Conservation (phyloP, 2,113 vertebrate genomes). For the Grantiella picta region DNA sequence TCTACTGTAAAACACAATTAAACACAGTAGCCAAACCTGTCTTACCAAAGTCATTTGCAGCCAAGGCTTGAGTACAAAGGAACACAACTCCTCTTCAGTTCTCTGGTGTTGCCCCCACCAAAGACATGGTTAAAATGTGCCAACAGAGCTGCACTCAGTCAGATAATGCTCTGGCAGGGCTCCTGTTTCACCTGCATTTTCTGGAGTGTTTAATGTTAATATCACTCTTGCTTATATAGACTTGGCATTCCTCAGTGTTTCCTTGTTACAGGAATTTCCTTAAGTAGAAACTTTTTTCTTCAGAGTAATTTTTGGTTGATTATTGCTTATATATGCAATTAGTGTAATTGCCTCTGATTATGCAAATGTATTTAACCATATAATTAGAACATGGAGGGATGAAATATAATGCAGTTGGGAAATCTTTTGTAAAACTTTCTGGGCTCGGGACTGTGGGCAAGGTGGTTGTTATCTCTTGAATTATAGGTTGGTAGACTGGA, state of each 20-base stretch:
- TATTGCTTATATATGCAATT: conserved; percentile 67
- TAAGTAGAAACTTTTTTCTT: conserved; percentile 40
- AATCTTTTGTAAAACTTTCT: conserved; percentile 18
- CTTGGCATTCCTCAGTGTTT: neutral
- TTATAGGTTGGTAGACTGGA: neutral
- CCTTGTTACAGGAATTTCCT: conserved; percentile 47
- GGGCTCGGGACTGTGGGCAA: neutral
- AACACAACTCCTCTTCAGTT: neutral
- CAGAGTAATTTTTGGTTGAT: conserved; percentile 58
- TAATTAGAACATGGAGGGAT: conserved; percentile 40
- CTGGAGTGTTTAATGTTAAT: neutral
- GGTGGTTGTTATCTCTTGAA: neutral
- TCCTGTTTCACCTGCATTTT: neutral
- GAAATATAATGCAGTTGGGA: conserved; percentile 26
- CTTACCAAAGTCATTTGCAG: neutral
- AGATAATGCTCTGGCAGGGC: neutral
- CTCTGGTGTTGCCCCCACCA: neutral
- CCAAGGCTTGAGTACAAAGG: neutral
- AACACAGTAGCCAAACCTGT: neutral
- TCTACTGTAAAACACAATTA: neutral
- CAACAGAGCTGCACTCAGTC: neutral
- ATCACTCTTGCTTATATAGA: rapidly evolving
- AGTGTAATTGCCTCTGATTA: conserved; percentile 65
- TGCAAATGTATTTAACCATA: conserved; percentile 37
- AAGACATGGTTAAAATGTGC: neutral